These are phyloP conservation scores for Conopomorpha cramerella DNA, from an alignment of 1,140 invertebrate species.

Conservation along the genomic window DNA sequence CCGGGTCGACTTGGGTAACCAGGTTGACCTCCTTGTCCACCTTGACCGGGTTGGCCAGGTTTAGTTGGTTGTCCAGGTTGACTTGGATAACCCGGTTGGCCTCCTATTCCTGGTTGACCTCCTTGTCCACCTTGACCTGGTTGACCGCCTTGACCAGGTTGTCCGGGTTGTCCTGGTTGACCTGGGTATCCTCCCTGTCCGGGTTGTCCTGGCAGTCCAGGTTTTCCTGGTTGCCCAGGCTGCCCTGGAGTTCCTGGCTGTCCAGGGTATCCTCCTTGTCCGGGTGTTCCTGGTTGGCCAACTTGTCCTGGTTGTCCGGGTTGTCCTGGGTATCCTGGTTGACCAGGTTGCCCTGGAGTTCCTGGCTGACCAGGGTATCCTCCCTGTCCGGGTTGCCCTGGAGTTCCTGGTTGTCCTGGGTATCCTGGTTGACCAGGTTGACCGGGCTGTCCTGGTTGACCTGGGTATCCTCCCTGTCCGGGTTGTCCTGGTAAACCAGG, in stretches of 20 bases:
- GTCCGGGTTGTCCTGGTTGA: slow-evolving; percentile 10
- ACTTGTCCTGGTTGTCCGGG: slow-evolving; percentile 8
- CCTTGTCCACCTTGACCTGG: slow-evolving; percentile 1
- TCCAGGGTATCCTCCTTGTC: slow-evolving; percentile 6
- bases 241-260: slow-evolving; percentile 8
- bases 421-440: too few relatives aligned
- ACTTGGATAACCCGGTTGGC: slow-evolving; percentile 3
- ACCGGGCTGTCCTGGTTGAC: slow-evolving; percentile 10
- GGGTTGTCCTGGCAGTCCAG: slow-evolving; percentile 12
- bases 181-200: slow-evolving; percentile 7
- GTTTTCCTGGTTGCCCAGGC: slow-evolving; percentile 18
- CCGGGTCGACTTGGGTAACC: background rate
- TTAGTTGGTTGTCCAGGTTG: slow-evolving; percentile 9
- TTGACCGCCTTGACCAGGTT: too few relatives aligned
- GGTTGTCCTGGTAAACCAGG: slow-evolving; percentile 7
- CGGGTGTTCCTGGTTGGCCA: slow-evolving; percentile 8
- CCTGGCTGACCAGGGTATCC: slow-evolving; percentile 11
- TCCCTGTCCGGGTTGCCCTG: slow-evolving; percentile 1
- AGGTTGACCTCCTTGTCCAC: slow-evolving; percentile 4
- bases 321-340: slow-evolving; percentile 13
- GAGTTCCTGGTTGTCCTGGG: too few relatives aligned
- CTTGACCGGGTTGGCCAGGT: slow-evolving; percentile 5
- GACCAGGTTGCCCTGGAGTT: too few relatives aligned
- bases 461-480: slow-evolving; percentile 6
- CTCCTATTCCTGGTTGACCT: background rate